A percentile compares a stretch with the other conserved stretches of the same genome.
phyloP scores from a whole-genome alignment of 2,113 vertebrate species.

The Tetraodon nigroviridis region DNA sequence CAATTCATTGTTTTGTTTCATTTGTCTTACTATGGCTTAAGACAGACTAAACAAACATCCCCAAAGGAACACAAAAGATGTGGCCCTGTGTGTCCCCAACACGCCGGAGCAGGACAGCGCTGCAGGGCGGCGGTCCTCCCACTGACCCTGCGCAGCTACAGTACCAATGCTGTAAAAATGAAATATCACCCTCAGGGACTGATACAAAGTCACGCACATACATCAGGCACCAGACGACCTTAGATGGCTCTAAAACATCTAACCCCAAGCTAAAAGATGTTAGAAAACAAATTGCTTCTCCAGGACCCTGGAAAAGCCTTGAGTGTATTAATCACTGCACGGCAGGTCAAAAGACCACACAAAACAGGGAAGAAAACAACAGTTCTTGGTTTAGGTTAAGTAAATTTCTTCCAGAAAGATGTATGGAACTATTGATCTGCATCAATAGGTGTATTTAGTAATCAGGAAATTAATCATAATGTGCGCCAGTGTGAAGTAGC shows the following conservation, averaged over 20 bases:
- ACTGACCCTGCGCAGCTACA: constrained; percentile 12
- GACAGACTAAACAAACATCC: not conserved
- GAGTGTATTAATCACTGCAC: too few relatives aligned
- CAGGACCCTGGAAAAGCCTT: not conserved
- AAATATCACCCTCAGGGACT: constrained; percentile 22
- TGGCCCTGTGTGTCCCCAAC: too few relatives aligned
- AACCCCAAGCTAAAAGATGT: constrained; percentile 12
- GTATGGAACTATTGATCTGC: too few relatives aligned
- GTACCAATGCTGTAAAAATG: constrained; percentile 3
- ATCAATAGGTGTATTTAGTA: too few relatives aligned
- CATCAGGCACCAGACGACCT: constrained; percentile 17
- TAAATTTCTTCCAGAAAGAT: too few relatives aligned
- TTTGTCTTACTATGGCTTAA: not conserved
- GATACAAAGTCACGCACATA: constrained; percentile 19
- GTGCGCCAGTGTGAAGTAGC: too few relatives aligned
- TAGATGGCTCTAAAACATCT: constrained; percentile 2
- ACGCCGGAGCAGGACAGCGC: not conserved
- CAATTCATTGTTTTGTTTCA: constrained; percentile 13
- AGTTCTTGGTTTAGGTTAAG: too few relatives aligned
- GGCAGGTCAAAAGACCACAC: too few relatives aligned
- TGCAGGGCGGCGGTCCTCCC: constrained; percentile 10
- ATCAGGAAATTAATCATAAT: too few relatives aligned
- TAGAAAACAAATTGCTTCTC: not conserved
- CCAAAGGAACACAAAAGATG: not conserved
- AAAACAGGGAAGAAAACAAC: too few relatives aligned